A percentile compares a stretch with the other conserved stretches of the same genome.
phyloP scores from a whole-genome alignment of 1,140 invertebrate species.

The Samia ricini region DNA sequence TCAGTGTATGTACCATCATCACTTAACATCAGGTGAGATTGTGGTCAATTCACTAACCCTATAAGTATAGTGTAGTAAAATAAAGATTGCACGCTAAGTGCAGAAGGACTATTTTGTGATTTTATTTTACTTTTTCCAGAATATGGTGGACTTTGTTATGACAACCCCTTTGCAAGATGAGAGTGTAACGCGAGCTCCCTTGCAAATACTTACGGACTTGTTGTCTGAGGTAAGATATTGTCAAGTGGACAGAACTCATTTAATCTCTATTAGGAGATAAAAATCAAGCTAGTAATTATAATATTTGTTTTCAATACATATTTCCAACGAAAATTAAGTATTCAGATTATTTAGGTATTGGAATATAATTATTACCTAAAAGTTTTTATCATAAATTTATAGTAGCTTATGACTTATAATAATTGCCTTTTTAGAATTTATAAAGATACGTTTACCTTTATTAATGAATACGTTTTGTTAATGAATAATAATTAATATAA shows the following conservation, averaged over 20 bases:
- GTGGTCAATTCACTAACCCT: too few relatives aligned
- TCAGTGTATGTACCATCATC: too few relatives aligned
- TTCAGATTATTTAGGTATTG: not conserved
- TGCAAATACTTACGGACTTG: slow-evolving; percentile 87
- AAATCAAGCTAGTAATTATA: not conserved
- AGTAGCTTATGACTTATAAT: too few relatives aligned
- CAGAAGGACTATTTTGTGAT: not conserved
- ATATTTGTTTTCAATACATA: not conserved
- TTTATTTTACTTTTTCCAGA: slow-evolving; percentile 67
- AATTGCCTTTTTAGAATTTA: too few relatives aligned
- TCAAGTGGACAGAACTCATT: not conserved
- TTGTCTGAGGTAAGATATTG: slow-evolving; percentile 76
- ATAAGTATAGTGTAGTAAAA: too few relatives aligned
- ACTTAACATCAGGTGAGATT: too few relatives aligned
- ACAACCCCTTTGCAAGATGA: slow-evolving; percentile 90
- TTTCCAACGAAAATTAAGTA: not conserved
- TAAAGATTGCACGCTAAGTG: too few relatives aligned
- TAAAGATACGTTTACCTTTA: too few relatives aligned
- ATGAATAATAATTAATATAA: too few relatives aligned
- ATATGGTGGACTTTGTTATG: slow-evolving; percentile 87
- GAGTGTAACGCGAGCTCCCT: slow-evolving; percentile 84
- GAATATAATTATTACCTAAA: not conserved
- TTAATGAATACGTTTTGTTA: too few relatives aligned
- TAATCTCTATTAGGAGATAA: not conserved
- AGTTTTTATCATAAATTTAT: too few relatives aligned